Percentiles rank a stretch among this genome's conserved stretches.
These are phyloP conservation scores for Halyomorpha halys DNA, from an alignment of 1,140 invertebrate genomes.

Conservation along the genomic window DNA sequence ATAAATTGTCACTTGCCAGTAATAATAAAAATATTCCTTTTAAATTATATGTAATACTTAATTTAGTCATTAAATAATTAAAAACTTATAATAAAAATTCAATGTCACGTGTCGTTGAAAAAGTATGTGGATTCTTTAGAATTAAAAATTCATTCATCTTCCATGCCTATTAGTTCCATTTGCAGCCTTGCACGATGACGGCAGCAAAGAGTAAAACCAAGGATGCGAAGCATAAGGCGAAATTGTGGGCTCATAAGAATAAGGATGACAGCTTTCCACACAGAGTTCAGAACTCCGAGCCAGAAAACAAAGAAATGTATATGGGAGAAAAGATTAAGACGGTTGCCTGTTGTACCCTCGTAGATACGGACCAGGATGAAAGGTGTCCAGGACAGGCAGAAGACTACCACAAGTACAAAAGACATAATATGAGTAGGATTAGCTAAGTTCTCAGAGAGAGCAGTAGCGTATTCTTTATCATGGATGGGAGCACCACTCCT, in stretches of 20 bases:
- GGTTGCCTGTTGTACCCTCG: conserved; percentile 31
- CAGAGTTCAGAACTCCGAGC: conserved; percentile 86
- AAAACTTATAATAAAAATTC: too few relatives aligned
- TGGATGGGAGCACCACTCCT: conserved; percentile 70
- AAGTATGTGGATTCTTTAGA: too few relatives aligned
- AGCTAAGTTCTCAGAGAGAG: conserved; percentile 76
- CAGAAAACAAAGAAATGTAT: conserved; percentile 86
- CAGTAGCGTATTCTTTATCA: conserved; percentile 87
- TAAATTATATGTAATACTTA: too few relatives aligned
- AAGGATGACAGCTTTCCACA: conserved; percentile 88
- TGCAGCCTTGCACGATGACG: conserved; percentile 62
- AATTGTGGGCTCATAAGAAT: conserved; percentile 81
- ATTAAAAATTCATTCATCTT: conserved; percentile 53
- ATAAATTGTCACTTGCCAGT: too few relatives aligned
- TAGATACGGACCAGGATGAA: conserved; percentile 67
- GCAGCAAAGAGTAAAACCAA: conserved; percentile 83
- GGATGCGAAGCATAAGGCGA: conserved; percentile 68
- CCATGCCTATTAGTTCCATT: conserved; percentile 69
- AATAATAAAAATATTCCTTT: too few relatives aligned
- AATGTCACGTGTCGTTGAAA: too few relatives aligned
- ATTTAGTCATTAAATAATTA: too few relatives aligned
- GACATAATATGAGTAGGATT: conserved; percentile 92
- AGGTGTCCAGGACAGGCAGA: conserved; percentile 87
- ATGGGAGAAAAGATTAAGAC: conserved; percentile 60
- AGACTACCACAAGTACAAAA: conserved; percentile 77